Conservation (phyloP, 2,888 invertebrate genomes). For the Diarsia rubi region DNA sequence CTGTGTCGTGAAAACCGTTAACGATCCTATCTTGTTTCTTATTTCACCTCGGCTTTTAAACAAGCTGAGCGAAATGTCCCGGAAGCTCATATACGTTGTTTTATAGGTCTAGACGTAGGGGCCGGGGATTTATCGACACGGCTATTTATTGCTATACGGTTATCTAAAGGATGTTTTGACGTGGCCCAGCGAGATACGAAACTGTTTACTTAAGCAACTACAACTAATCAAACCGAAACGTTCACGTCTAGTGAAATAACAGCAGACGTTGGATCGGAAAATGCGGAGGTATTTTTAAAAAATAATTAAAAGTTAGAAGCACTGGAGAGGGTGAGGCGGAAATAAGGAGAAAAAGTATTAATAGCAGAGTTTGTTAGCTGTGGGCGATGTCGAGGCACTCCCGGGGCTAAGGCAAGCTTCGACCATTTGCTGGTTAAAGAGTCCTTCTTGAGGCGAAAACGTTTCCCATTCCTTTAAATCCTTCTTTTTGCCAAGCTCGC, state of each 20-base stretch:
- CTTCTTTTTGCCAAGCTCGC: constrained; percentile 69
- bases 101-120: constrained; percentile 51
- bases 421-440: constrained; percentile 67
- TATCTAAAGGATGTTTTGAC: constrained; percentile 46
- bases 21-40: constrained; percentile 46
- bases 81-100: constrained; percentile 44
- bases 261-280: constrained; percentile 17
- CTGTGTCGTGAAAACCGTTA: constrained; percentile 50
- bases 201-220: constrained; percentile 28
- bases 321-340: constrained; percentile 21
- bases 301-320: constrained; percentile 59
- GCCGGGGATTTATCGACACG: constrained; percentile 42
- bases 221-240: constrained; percentile 12
- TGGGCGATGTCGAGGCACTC: constrained; percentile 33
- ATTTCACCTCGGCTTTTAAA: constrained; percentile 50
- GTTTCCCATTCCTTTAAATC: constrained; percentile 74
- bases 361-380: constrained; percentile 50
- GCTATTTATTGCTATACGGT: constrained; percentile 24
- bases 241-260: constrained; percentile 10
- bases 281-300: constrained; percentile 25
- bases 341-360: constrained; percentile 51
- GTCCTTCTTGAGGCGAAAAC: constrained; percentile 68
- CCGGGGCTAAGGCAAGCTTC: constrained; percentile 42
- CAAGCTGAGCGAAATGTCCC: constrained; percentile 43
- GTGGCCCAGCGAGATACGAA: constrained; percentile 4